Conservation (phyloP, 2,888 invertebrate genomes). For the Dendrolimus houi region DNA sequence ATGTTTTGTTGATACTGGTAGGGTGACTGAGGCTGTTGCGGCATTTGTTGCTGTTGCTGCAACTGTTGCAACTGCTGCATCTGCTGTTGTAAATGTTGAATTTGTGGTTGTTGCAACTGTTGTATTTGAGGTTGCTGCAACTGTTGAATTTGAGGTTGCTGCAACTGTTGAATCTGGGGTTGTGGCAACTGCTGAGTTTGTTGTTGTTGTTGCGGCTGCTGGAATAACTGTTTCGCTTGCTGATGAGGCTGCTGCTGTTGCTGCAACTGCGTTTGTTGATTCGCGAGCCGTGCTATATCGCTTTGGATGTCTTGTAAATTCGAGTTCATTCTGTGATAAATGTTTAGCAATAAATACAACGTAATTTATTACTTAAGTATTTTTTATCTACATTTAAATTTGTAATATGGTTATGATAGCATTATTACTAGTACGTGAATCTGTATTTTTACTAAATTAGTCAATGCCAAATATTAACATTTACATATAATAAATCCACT, state of each 20-base stretch:
- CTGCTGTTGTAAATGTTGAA: conserved; percentile 34
- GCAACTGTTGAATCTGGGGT: conserved; percentile 47
- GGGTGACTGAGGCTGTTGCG: conserved; percentile 60
- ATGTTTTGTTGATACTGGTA: conserved; percentile 66
- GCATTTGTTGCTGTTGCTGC: conserved; percentile 17
- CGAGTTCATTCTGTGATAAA: conserved; percentile 86
- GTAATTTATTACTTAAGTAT: too few relatives aligned
- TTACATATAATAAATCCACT: too few relatives aligned
- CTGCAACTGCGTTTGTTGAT: conserved; percentile 75
- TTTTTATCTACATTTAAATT: too few relatives aligned
- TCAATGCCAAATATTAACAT: too few relatives aligned
- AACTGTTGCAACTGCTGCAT: conserved; percentile 59
- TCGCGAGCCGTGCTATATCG: conserved; percentile 92
- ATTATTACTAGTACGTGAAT: too few relatives aligned
- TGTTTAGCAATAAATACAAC: too few relatives aligned
- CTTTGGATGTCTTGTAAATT: conserved; percentile 96
- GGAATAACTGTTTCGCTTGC: conserved; percentile 64
- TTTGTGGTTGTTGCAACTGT: conserved; percentile 42
- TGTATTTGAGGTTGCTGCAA: conserved; percentile 29
- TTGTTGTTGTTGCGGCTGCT: conserved; percentile 33
- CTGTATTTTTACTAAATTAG: too few relatives aligned
- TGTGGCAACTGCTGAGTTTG: conserved; percentile 44
- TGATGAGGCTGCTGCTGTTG: conserved; percentile 72
- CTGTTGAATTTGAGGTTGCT: conserved; percentile 50
- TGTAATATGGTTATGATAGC: too few relatives aligned